Percentiles rank a stretch among this genome's conserved stretches.
These are phyloP conservation scores for Diplosoma virens DNA, from an alignment of 23 tunicate genomes.

Conservation along the genomic window DNA sequence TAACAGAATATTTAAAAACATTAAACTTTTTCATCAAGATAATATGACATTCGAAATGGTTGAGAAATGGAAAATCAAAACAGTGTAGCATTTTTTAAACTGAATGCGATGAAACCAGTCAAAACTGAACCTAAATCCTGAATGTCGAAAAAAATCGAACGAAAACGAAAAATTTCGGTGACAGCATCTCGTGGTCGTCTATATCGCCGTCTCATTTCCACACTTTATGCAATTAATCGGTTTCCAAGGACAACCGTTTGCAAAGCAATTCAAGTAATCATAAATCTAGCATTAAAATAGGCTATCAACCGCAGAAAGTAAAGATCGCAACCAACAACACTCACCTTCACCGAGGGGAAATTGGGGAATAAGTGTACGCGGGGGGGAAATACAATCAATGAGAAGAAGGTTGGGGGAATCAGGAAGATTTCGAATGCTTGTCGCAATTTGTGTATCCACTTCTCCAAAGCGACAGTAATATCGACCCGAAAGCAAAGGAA, in stretches of 20 bases:
- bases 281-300: neutral
- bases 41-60: no score
- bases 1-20: no score
- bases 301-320: neutral
- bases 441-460: neutral
- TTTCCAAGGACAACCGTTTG: neutral
- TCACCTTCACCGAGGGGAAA: slow-evolving; percentile 12
- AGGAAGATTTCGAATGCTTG: neutral
- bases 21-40: no score
- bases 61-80: no score
- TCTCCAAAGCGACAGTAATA: slow-evolving; percentile 18
- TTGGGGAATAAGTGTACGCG: neutral
- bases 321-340: neutral
- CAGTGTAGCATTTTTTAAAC: no score
- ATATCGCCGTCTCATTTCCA: no score
- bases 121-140: no score
- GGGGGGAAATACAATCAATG: slow-evolving; percentile 21
- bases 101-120: no score
- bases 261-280: neutral
- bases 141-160: no score
- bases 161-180: no score
- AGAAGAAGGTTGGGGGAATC: neutral
- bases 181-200: no score
- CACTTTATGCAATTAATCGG: no score
- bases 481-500: neutral